Percentiles rank a stretch among this genome's conserved stretches.
phyloP scores from a whole-genome alignment of 2,113 vertebrate genomes.

The Ovibos moschatus region DNA sequence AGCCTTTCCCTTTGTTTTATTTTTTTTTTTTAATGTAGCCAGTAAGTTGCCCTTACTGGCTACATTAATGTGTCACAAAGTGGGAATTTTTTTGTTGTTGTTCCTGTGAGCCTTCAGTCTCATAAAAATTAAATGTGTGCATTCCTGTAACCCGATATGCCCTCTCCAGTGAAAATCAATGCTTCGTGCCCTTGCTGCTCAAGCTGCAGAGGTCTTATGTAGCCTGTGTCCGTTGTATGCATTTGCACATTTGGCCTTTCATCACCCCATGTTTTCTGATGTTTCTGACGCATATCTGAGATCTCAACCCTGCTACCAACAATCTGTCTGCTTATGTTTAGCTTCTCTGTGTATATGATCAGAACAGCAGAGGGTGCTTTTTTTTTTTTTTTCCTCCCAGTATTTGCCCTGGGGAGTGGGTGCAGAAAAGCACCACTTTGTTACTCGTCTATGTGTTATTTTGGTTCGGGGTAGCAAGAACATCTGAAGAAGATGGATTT shows the following conservation, averaged over 20 bases:
- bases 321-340: background rate
- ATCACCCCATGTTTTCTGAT: background rate
- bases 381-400: too few relatives aligned
- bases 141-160: conserved; percentile 49
- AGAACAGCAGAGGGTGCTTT: background rate
- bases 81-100: conserved; percentile 30
- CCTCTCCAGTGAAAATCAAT: conserved; percentile 42
- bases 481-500: background rate
- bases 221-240: background rate
- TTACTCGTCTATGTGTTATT: background rate
- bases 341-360: background rate
- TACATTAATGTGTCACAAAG: conserved; percentile 46
- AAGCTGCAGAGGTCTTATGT: background rate
- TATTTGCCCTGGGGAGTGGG: background rate
- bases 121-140: conserved; percentile 58
- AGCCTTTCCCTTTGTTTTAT: conserved; percentile 33
- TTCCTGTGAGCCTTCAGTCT: conserved; percentile 49
- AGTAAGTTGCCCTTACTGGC: background rate
- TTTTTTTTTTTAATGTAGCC: background rate
- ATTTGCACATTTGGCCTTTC: background rate
- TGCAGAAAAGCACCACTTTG: background rate
- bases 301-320: background rate
- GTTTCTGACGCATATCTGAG: background rate
- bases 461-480: background rate
- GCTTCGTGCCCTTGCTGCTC: background rate